These are phyloP conservation scores for Nettapus auritus DNA, from an alignment of 2,113 vertebrate genomes.

Conservation along the genomic window DNA sequence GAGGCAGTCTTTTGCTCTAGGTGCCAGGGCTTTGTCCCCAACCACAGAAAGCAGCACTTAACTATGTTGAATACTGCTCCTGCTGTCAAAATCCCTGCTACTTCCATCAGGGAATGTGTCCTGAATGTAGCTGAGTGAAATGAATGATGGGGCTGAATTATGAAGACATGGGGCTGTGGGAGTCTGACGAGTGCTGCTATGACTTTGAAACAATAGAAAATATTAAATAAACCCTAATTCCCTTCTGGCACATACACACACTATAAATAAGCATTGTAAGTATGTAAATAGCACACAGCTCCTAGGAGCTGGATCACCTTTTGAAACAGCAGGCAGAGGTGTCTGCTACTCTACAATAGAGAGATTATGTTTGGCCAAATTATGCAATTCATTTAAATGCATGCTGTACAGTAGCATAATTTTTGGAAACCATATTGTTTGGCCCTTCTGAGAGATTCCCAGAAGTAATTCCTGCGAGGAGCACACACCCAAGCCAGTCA, in stretches of 20 bases:
- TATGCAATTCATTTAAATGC: not conserved
- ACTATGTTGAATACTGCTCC: not conserved
- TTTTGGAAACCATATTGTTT: not conserved
- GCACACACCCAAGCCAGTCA: slow-evolving; percentile 66
- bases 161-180: not conserved
- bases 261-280: not conserved
- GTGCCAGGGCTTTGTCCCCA: not conserved
- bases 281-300: not conserved
- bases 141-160: not conserved
- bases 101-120: not conserved
- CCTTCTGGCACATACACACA: not conserved
- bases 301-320: not conserved
- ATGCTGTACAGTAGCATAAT: not conserved
- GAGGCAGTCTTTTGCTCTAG: not conserved
- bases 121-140: not conserved
- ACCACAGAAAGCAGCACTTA: not conserved
- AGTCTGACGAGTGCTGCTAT: not conserved
- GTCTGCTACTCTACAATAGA: not conserved
- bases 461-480: slow-evolving; percentile 5
- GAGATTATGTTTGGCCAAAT: not conserved
- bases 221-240: not conserved
- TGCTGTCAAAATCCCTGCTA: not conserved
- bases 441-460: slow-evolving; percentile 38
- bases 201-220: not conserved
- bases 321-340: not conserved